These are phyloP conservation scores for Drosophila paramelanica DNA, from an alignment of 2,888 invertebrate species.

Conservation along the genomic window DNA sequence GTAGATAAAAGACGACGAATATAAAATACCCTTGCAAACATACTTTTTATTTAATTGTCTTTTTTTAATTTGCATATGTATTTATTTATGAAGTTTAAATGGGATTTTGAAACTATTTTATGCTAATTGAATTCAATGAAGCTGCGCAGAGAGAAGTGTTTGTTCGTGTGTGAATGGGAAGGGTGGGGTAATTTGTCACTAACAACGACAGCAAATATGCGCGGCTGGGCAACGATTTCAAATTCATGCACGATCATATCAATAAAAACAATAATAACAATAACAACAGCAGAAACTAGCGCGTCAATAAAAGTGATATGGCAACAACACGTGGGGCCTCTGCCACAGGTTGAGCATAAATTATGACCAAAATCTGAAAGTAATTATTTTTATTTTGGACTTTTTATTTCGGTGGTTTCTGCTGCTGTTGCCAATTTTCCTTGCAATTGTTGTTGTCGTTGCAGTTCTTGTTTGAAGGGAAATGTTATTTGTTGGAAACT, in stretches of 20 bases:
- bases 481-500: slow-evolving; percentile 59
- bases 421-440: slow-evolving; percentile 53
- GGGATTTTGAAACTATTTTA: slow-evolving; percentile 38
- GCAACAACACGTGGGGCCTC: slow-evolving; percentile 25
- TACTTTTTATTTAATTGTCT: no score
- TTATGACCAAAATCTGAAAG: slow-evolving; percentile 59
- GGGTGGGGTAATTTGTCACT: slow-evolving; percentile 3
- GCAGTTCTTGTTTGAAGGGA: slow-evolving; percentile 44
- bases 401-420: slow-evolving; percentile 20
- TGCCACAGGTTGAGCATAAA: slow-evolving; percentile 76
- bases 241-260: slow-evolving; percentile 51
- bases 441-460: slow-evolving; percentile 11
- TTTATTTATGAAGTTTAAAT: slow-evolving; percentile 20
- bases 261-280: slow-evolving; percentile 28
- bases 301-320: slow-evolving; percentile 2
- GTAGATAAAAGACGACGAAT: not conserved
- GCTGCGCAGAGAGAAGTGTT: not conserved
- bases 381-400: slow-evolving; percentile 5
- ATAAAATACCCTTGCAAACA: not conserved
- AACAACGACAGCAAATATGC: slow-evolving; percentile 38
- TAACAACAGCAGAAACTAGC: slow-evolving; percentile 19
- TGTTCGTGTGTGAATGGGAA: not conserved
- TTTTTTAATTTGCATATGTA: slow-evolving; percentile 13
- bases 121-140: slow-evolving; percentile 38
- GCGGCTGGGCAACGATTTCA: slow-evolving; percentile 40